Base-by-base conservation (phyloP, 2,888 invertebrate species). In the Ormyrus labotus region DNA sequence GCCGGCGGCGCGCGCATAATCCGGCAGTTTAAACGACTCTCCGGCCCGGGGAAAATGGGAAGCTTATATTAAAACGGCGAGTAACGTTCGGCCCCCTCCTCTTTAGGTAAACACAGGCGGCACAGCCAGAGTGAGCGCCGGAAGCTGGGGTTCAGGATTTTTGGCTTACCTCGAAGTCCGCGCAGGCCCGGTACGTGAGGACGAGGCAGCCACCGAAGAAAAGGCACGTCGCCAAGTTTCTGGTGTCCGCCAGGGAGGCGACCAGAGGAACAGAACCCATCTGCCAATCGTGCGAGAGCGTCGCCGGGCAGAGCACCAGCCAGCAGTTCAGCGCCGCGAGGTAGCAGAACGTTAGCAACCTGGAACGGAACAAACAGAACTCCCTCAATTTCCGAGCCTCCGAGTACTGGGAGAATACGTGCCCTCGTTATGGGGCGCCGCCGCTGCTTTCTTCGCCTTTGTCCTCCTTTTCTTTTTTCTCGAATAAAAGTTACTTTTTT, bases 231-330 rank as follows among this genome's bases (percentile, higher is more conserved):
- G 95, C 93, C 78, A 96, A 87, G 90, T 96, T 96, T 85, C 96
- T 92, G 1, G 92, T 92, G 89, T 97, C 97, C 86, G 93, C 93
- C 13, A 94, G 90, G 61, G 94, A 93, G 70, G 95, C 94, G 84
- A 97, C 93, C 81, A 96, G 92, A 45, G 96, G 96, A 82, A 97
- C 94, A 11, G 96, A 96, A 6, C 96, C 96, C 95, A 96, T 95
- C 92, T 97, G 96, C 97, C 97, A 97, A 91, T 97, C 97, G 89
- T 97, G 96, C 85, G 96, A 95, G 67, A 97, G 92, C 0, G 93
- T 93, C 87, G 94, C 93, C 0, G 97, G 97, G 84, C 95, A 95
- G 74, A 97, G 91, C n/a, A 97, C 92, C 82, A 97, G 91, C 95
- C 96, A 96, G 92, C 95, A 94, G 92, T 97, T 97, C 92, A 96